A percentile compares a stretch with the other conserved stretches of the same genome.
Evolutionary conservation across 1,140 invertebrate species (phyloP).

Genomic region (Zaprionus kolodkinae): DNA sequence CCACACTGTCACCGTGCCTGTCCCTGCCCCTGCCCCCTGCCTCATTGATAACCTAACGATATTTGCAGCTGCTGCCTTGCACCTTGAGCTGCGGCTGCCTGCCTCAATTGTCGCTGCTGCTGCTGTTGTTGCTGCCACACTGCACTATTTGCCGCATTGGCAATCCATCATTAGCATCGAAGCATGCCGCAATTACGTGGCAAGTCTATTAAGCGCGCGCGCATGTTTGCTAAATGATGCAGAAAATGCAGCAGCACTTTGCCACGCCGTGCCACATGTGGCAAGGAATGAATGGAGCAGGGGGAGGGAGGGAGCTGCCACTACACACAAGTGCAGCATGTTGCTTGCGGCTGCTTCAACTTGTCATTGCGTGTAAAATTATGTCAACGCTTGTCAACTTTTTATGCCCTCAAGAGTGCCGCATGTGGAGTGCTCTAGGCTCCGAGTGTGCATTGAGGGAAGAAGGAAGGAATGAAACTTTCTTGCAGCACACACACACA

Average conservation of each 20-base stretch:
- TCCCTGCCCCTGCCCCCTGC: not conserved
- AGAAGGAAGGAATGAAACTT: slow-evolving; percentile 66
- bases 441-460: slow-evolving; percentile 72
- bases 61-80: slow-evolving; percentile 40
- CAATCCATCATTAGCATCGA: slow-evolving; percentile 71
- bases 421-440: slow-evolving; percentile 51
- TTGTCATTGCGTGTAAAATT: slow-evolving; percentile 82
- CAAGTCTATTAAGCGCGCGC: slow-evolving; percentile 61
- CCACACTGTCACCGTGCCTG: not conserved
- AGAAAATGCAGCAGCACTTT: slow-evolving; percentile 63
- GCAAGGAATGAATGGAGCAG: not conserved
- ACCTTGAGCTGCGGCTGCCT: not conserved
- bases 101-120: not conserved
- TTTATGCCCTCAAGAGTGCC: slow-evolving; percentile 70
- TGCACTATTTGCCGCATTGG: slow-evolving; percentile 2
- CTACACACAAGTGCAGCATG: slow-evolving; percentile 52
- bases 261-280: not conserved
- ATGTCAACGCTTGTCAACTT: slow-evolving; percentile 82
- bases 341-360: slow-evolving; percentile 60
- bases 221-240: slow-evolving; percentile 66
- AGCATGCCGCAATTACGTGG: slow-evolving; percentile 67
- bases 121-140: slow-evolving; percentile 1
- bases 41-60: slow-evolving; percentile 56
- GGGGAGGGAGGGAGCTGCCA: slow-evolving; percentile 16
- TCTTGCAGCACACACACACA: slow-evolving; percentile 22